Conservation (phyloP, 2,113 vertebrate genomes). For the Cariama cristata region DNA sequence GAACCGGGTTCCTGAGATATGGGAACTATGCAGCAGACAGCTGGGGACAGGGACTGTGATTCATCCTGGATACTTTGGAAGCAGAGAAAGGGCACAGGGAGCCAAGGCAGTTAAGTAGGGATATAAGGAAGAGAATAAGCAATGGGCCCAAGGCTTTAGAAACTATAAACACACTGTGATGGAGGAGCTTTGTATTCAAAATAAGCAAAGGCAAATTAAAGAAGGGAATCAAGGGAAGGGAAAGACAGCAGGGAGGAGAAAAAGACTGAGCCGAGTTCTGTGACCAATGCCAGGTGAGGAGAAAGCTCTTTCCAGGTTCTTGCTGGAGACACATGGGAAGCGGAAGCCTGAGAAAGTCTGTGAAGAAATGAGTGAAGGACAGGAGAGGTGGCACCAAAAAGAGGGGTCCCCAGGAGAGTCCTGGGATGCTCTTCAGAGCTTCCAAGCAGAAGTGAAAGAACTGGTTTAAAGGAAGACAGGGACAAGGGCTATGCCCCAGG, state of each 20-base stretch:
- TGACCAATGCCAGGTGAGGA: not conserved
- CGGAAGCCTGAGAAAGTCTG: not conserved
- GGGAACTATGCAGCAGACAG: not conserved
- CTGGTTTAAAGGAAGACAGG: not conserved
- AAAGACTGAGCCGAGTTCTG: not conserved
- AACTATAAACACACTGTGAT: conserved; percentile 57
- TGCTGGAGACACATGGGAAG: accelerated
- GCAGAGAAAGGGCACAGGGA: conserved; percentile 24
- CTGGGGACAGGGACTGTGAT: conserved; percentile 13
- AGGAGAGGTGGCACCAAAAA: not conserved
- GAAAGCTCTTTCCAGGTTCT: not conserved
- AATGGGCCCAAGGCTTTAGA: conserved; percentile 15
- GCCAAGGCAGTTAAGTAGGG: not conserved
- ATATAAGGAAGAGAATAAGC: conserved; percentile 16
- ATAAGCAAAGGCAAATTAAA: conserved; percentile 62
- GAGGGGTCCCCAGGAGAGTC: not conserved
- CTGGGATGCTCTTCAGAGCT: not conserved
- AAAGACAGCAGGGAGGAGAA: not conserved
- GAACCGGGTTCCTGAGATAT: not conserved
- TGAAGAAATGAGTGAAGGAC: not conserved
- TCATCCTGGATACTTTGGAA: not conserved
- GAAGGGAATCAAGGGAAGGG: not conserved
- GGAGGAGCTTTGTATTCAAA: conserved; percentile 44
- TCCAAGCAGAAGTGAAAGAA: not conserved
- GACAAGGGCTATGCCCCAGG: not conserved